Conservation (phyloP, 2,888 invertebrate species). For the Clepsis dumicolana region DNA sequence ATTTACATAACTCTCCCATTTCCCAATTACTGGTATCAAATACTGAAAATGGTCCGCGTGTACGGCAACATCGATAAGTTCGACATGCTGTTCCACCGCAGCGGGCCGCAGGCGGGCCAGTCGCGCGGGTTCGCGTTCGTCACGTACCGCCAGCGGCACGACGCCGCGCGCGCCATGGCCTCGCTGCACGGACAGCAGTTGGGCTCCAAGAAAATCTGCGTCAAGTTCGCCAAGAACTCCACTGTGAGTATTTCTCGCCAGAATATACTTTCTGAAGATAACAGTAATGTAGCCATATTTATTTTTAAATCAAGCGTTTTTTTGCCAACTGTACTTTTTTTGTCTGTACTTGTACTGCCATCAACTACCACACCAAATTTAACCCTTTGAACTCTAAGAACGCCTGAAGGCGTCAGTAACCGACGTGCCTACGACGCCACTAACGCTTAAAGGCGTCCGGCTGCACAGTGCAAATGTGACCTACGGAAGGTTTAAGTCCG, state of each 20-base stretch:
- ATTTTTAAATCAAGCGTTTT: no score
- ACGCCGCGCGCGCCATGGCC: slow-evolving; percentile 90
- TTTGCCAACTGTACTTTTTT: no score
- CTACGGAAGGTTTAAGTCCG: no score
- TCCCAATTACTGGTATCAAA: slow-evolving; percentile 94
- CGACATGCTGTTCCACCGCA: slow-evolving; percentile 97
- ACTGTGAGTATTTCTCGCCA: slow-evolving; percentile 70
- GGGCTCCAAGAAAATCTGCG: slow-evolving; percentile 91
- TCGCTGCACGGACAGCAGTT: slow-evolving; percentile 91
- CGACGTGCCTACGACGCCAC: no score
- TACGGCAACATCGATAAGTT: slow-evolving; percentile 97
- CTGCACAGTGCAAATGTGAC: no score
- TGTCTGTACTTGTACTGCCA: no score
- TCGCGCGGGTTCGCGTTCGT: slow-evolving; percentile 98
- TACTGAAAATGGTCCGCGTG: slow-evolving; percentile 98
- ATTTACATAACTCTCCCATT: slow-evolving; percentile 46
- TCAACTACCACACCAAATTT: no score
- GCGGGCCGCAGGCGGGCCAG: slow-evolving; percentile 94
- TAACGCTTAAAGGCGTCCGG: no score
- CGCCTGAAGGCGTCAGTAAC: no score
- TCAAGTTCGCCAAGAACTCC: slow-evolving; percentile 93
- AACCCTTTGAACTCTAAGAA: no score
- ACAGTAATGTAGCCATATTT: no score
- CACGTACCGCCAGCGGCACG: slow-evolving; percentile 89
- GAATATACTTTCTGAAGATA: no score